Conservation (phyloP, 2,888 invertebrate species). For the Biston stratarius region DNA sequence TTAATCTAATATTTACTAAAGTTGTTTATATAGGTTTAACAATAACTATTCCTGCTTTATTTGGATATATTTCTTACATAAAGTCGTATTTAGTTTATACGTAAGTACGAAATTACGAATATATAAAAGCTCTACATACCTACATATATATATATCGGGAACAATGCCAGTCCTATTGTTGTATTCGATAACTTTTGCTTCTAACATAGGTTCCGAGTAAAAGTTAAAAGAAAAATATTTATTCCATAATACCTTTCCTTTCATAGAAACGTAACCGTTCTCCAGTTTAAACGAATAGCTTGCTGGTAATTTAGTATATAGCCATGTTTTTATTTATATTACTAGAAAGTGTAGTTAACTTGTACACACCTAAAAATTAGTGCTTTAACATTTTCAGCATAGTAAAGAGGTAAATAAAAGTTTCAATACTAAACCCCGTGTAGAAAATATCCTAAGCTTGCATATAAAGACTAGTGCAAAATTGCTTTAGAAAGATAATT, state of each 20-base stretch:
- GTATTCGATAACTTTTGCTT: too few species aligned
- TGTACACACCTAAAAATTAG: too few species aligned
- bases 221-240: too few species aligned
- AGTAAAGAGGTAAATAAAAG: too few species aligned
- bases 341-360: too few species aligned
- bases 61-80: background rate
- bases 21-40: background rate
- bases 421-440: too few species aligned
- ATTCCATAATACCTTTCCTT: too few species aligned
- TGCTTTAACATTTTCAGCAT: too few species aligned
- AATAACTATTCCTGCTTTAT: background rate
- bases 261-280: background rate
- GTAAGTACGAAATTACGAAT: conserved; percentile 5
- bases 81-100: background rate
- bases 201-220: too few species aligned
- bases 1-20: background rate
- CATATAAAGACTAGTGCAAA: too few species aligned
- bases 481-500: too few species aligned
- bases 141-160: background rate
- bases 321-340: background rate
- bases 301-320: background rate
- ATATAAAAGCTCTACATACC: conserved; percentile 5
- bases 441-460: too few species aligned
- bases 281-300: background rate
- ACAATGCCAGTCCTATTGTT: background rate